Conservation (phyloP, 2,113 vertebrate genomes). For the Columba livia region DNA sequence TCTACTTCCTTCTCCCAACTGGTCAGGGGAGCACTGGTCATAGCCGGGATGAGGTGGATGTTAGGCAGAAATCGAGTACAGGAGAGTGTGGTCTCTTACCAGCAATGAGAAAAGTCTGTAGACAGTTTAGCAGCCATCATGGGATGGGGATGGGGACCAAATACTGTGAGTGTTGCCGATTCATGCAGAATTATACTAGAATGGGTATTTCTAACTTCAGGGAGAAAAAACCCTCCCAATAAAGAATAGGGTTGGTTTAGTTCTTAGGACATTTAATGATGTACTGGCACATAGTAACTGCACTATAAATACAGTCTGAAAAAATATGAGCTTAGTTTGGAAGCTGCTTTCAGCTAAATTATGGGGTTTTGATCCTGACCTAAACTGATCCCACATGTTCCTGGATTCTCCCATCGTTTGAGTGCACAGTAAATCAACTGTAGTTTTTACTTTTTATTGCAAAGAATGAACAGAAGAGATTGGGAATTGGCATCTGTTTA, state of each 20-base stretch:
- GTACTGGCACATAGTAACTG: slow-evolving; percentile 35
- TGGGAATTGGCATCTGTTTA: slow-evolving; percentile 31
- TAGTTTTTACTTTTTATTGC: slow-evolving; percentile 49
- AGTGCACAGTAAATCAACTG: slow-evolving; percentile 41
- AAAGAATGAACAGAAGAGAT: slow-evolving; percentile 39
- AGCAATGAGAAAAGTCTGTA: neutral
- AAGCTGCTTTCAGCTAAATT: slow-evolving; percentile 58
- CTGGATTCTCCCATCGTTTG: slow-evolving; percentile 3
- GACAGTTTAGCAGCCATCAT: neutral
- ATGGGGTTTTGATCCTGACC: slow-evolving; percentile 61
- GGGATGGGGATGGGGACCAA: neutral
- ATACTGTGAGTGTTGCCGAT: neutral
- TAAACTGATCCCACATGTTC: slow-evolving; percentile 68
- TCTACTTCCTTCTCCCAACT: neutral
- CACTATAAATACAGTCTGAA: slow-evolving; percentile 52
- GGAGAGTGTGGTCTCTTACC: neutral
- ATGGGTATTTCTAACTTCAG: neutral
- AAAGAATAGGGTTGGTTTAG: slow-evolving; percentile 30
- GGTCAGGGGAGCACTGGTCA: neutral
- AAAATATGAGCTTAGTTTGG: slow-evolving; percentile 59
- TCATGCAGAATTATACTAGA: neutral
- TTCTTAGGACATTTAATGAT: slow-evolving; percentile 31
- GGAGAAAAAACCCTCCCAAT: neutral
- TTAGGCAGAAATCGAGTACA: neutral
- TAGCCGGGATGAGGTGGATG: neutral